Evolutionary conservation across 2,888 invertebrate species (phyloP).

Genomic region (Brachynemurus nebulosus): DNA sequence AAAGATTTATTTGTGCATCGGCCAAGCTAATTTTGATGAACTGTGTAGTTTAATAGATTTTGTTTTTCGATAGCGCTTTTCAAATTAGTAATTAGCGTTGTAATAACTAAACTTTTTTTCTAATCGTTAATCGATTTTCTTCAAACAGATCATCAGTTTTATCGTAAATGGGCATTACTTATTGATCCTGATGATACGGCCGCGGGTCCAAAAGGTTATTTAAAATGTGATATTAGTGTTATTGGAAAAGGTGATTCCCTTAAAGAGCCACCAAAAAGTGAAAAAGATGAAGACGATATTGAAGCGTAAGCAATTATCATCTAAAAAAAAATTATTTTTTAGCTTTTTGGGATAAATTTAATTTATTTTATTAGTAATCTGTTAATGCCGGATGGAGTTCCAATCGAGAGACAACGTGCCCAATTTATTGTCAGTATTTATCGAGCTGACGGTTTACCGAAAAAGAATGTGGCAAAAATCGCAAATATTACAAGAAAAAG

Average conservation of each 20-base stretch:
- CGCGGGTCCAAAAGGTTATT: constrained; percentile 76
- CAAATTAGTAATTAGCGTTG: too few species aligned
- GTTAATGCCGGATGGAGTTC: constrained; percentile 79
- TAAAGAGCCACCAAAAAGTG: constrained; percentile 68
- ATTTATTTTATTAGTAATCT: constrained; percentile 48
- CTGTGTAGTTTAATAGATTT: too few species aligned
- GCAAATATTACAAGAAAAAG: constrained; percentile 82
- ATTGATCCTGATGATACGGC: constrained; percentile 81
- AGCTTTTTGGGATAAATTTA: too few species aligned
- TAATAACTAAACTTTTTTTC: not conserved
- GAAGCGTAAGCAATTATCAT: constrained; percentile 61
- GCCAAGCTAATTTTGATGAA: too few species aligned
- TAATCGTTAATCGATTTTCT: not conserved
- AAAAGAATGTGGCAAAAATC: constrained; percentile 82
- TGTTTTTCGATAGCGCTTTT: too few species aligned
- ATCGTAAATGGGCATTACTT: constrained; percentile 85
- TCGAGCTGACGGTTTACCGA: constrained; percentile 76
- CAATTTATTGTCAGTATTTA: constrained; percentile 69
- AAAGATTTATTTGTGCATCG: too few species aligned
- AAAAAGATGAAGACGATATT: constrained; percentile 83
- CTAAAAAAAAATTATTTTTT: not conserved
- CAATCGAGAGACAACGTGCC: constrained; percentile 74
- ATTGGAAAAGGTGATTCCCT: constrained; percentile 83
- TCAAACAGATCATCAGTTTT: constrained; percentile 72
- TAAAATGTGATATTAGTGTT: constrained; percentile 85